Evolutionary conservation across 2,888 invertebrate species (phyloP).

Genomic region (Odontocerum albicorne): DNA sequence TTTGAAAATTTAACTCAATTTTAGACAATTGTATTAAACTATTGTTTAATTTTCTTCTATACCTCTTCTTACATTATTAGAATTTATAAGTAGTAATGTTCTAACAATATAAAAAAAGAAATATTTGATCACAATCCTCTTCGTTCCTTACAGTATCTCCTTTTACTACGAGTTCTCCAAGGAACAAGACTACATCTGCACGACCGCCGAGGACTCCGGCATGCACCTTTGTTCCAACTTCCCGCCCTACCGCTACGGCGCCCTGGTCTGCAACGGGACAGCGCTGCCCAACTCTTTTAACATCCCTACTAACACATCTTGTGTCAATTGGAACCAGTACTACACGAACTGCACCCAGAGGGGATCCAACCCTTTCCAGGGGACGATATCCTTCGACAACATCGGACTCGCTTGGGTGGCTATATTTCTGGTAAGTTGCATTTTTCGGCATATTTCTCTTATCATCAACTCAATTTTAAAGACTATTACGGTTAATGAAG

Average conservation of each 20-base stretch:
- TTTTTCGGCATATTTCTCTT: too few relatives aligned
- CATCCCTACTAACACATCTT: conserved; percentile 71
- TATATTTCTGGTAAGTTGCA: conserved; percentile 90
- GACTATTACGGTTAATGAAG: too few relatives aligned
- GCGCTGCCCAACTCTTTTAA: conserved; percentile 63
- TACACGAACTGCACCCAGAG: conserved; percentile 93
- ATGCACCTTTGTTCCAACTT: conserved; percentile 90
- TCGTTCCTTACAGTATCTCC: conserved; percentile 66
- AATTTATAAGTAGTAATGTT: too few relatives aligned
- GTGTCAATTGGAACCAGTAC: conserved; percentile 99
- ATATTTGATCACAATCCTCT: too few relatives aligned
- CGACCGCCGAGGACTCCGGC: conserved; percentile 88
- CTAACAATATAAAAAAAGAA: too few relatives aligned
- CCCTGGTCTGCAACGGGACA: conserved; percentile 74
- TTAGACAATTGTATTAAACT: too few relatives aligned
- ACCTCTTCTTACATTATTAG: too few relatives aligned
- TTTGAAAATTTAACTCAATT: too few relatives aligned
- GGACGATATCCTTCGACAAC: conserved; percentile 99
- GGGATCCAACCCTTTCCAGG: conserved; percentile 96
- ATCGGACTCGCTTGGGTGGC: conserved; percentile 99
- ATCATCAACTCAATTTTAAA: too few relatives aligned
- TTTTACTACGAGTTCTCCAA: conserved; percentile 86
- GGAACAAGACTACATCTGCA: conserved; percentile 97
- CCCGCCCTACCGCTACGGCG: conserved; percentile 76
- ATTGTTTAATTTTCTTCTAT: too few relatives aligned